Evolutionary conservation across 2,888 invertebrate genomes (phyloP).

Genomic region (Harpalus rufipes): DNA sequence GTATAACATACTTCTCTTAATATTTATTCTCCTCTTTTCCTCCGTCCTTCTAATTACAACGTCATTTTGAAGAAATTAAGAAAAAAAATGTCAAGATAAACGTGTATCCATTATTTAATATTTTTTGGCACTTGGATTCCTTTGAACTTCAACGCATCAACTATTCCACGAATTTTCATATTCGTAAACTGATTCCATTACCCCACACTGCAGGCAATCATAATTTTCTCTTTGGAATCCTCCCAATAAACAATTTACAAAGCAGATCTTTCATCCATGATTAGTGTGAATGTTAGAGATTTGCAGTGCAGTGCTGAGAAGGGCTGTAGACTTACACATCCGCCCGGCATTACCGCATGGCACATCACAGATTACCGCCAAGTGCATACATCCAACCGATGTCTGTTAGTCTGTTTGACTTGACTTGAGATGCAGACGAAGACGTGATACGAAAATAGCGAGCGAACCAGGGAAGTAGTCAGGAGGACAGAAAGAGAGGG

Average conservation of each 20-base stretch:
- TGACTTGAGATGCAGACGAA: not conserved
- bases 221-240: not conserved
- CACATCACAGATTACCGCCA: not conserved
- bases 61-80: no score
- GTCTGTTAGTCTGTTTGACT: conserved; percentile 1
- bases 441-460: not conserved
- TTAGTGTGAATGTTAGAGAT: not conserved
- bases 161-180: not conserved
- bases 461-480: not conserved
- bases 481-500: not conserved
- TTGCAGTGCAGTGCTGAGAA: not conserved
- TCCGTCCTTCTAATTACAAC: no score
- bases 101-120: not conserved
- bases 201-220: not conserved
- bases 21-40: no score
- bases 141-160: not conserved
- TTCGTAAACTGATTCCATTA: no score
- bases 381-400: not conserved
- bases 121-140: not conserved
- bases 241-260: conserved; percentile 54
- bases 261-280: conserved; percentile 29
- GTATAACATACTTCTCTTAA: no score
- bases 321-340: not conserved
- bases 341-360: not conserved
- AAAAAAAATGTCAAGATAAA: no score